A percentile compares a stretch with the other conserved stretches of the same genome.
Conservation (phyloP, 1,140 invertebrate genomes). For the Lepidurus packardi region DNA sequence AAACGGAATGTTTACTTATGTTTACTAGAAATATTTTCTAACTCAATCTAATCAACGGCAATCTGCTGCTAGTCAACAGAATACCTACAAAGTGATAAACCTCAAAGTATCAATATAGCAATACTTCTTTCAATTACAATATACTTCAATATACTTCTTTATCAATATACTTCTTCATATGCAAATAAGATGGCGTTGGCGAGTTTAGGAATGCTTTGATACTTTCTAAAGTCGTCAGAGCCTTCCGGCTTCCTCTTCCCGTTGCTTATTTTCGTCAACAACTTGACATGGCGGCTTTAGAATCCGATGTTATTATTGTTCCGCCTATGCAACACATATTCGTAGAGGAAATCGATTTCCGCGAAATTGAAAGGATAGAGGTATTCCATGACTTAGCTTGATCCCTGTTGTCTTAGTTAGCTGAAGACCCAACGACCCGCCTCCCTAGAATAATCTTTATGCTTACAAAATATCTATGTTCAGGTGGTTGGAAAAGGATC, state of each 20-base stretch:
- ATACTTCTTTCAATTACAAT: too few species aligned
- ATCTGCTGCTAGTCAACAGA: too few species aligned
- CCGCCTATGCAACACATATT: not conserved
- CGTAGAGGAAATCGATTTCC: not conserved
- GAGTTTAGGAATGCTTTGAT: not conserved
- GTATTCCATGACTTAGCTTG: not conserved
- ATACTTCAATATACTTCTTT: too few species aligned
- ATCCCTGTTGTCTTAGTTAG: not conserved
- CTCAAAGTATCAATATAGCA: too few species aligned
- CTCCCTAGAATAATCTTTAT: not conserved
- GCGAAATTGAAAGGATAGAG: not conserved
- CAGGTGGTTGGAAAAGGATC: conserved; percentile 91
- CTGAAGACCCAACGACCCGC: too few species aligned
- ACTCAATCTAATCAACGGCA: too few species aligned
- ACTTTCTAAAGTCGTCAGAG: not conserved
- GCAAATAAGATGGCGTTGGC: not conserved
- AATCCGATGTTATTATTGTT: not conserved
- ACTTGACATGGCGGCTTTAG: not conserved
- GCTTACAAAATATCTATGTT: not conserved
- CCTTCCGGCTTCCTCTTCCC: not conserved
- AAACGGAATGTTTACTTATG: too few species aligned
- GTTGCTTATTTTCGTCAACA: not conserved
- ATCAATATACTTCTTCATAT: not conserved
- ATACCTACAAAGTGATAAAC: too few species aligned
- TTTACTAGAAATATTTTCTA: too few species aligned